A percentile compares a stretch with the other conserved stretches of the same genome.
Evolutionary conservation across 2,888 invertebrate species (phyloP).

Genomic region (Cyaniris semiargus): DNA sequence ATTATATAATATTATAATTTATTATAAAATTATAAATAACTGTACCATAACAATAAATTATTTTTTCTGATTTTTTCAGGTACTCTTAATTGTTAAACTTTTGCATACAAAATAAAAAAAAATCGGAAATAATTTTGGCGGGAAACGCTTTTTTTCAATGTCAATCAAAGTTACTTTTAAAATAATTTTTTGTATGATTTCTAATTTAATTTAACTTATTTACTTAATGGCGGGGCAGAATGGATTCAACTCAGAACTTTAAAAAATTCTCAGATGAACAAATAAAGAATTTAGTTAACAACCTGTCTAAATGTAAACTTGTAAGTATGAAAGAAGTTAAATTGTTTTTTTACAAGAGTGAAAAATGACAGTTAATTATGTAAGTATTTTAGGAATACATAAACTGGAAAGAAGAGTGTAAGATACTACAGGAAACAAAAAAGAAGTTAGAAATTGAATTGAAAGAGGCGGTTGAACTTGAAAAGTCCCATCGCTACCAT

Average conservation of each 20-base stretch:
- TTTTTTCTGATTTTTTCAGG: too few relatives aligned
- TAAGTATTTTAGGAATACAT: conserved; percentile 52
- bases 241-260: conserved; percentile 46
- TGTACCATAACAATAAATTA: too few relatives aligned
- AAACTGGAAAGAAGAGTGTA: conserved; percentile 62
- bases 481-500: conserved; percentile 71
- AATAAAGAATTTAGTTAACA: conserved; percentile 58
- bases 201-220: neutral
- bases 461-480: conserved; percentile 62
- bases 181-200: too few relatives aligned
- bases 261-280: conserved; percentile 47
- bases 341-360: neutral
- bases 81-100: neutral
- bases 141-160: neutral
- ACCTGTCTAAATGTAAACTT: conserved; percentile 64
- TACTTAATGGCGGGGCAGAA: conserved; percentile 35
- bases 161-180: neutral
- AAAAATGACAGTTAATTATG: neutral
- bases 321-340: conserved; percentile 46
- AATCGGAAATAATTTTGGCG: neutral
- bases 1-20: too few relatives aligned
- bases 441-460: conserved; percentile 62
- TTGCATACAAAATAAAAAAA: neutral
- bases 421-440: conserved; percentile 59
- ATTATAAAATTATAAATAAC: too few relatives aligned